Base-by-base conservation (phyloP, 2,113 vertebrate genomes). In the Rhabdornis inornatus region DNA sequence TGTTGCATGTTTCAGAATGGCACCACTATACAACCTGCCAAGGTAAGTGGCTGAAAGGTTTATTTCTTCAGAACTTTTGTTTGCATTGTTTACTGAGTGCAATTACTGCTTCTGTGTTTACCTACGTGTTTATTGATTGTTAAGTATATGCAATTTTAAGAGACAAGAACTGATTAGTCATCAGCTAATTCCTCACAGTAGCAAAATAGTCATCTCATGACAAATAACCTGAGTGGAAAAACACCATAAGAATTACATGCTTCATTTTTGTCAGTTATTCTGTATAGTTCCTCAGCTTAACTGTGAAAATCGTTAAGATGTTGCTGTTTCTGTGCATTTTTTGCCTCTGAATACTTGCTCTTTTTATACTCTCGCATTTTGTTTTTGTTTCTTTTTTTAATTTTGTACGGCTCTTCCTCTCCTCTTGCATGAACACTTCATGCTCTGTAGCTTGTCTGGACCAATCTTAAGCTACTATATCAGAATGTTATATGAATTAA, bases 1-100 rank as follows among this genome's bases (percentile, higher is more conserved):
- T 39, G 99, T 99, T 61, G 99, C 99, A 17, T 99, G 99, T 96
- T 99, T 99, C 96, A 98, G 99, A 75, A 99, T 99, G 99, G 99
- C 99, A 60, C 99, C 99, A 0, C 98, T 99, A 61, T 99, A 99
- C 96, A 99, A 99, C 94, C 97, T 99, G 56, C 99, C 99, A 85
- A 99, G 99, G 99, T 99, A 99, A 91, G 87, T 71, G 57, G 8
- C 87, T 66, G 75, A 52, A 91, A 69, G 19, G 20, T 78, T 45
- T 39, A 33, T 47, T 66, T 77, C 63, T 68, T 77, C 5, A 1
- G 28, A 50, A 61, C 6, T 79, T 72, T 49, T 25, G 6, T 49
- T 59, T n/a, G n/a, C 15, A 33, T 71, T 89, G 3, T 89, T 82
- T 60, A 85, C 50, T n/a, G 28, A 76, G 33, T 31, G 24, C 15